A percentile compares a stretch with the other conserved stretches of the same genome.
Conservation (phyloP, 2,113 vertebrate genomes). For the Corydoras sp. region DNA sequence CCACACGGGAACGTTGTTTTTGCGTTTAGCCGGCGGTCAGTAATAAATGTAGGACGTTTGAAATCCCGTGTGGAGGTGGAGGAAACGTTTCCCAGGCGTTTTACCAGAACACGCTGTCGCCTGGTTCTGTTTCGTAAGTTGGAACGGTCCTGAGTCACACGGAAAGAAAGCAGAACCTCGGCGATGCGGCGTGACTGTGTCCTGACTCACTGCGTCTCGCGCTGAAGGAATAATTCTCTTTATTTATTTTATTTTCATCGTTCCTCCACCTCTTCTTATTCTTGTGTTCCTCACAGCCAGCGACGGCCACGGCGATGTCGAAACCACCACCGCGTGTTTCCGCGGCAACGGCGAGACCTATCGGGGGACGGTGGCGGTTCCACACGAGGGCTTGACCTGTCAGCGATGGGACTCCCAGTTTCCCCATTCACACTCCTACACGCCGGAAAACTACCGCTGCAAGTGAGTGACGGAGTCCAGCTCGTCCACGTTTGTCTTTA, state of each 20-base stretch:
- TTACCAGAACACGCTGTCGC: slow-evolving; percentile 16
- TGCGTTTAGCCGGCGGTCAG: neutral
- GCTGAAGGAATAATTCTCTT: slow-evolving; percentile 23
- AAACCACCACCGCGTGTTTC: slow-evolving; percentile 71
- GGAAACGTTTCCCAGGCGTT: neutral
- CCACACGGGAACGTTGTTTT: neutral
- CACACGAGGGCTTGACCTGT: slow-evolving; percentile 79
- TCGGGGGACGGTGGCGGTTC: slow-evolving; percentile 71
- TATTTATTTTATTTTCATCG: slow-evolving; percentile 2
- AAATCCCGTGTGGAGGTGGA: neutral
- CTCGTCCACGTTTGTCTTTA: no score
- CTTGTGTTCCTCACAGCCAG: slow-evolving; percentile 47
- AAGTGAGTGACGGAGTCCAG: slow-evolving; percentile 72
- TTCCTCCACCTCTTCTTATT: neutral
- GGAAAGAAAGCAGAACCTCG: neutral
- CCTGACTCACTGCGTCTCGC: slow-evolving; percentile 34
- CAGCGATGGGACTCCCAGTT: slow-evolving; percentile 90
- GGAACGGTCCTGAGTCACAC: slow-evolving; percentile 37
- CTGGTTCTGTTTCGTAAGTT: slow-evolving; percentile 19
- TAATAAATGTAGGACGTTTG: neutral
- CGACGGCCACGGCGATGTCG: slow-evolving; percentile 43
- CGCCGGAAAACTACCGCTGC: slow-evolving; percentile 86
- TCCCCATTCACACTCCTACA: slow-evolving; percentile 87
- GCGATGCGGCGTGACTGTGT: slow-evolving; percentile 12
- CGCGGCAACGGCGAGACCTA: slow-evolving; percentile 81